phyloP scores from a whole-genome alignment of 2,888 invertebrate genomes.

The Chloromyia formosa region DNA sequence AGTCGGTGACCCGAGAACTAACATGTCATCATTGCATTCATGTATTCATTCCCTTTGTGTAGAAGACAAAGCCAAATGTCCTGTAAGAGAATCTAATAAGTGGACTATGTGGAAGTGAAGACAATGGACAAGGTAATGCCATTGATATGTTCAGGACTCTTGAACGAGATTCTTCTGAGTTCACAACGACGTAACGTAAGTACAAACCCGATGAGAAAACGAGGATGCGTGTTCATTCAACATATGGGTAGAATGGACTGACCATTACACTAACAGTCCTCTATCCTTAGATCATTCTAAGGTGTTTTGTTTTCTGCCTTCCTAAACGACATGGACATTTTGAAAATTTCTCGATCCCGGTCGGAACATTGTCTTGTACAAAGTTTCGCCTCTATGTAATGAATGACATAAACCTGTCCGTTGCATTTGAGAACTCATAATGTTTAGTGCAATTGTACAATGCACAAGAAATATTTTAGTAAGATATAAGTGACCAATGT shows the following conservation, averaged over 20 bases:
- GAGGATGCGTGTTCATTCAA: constrained; percentile 11
- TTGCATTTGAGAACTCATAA: constrained; percentile 46
- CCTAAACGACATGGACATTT: constrained; percentile 20
- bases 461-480: too few relatives aligned
- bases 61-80: constrained; percentile 41
- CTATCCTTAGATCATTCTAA: constrained; percentile 6
- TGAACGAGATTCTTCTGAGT: constrained; percentile 40
- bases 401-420: constrained; percentile 45
- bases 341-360: background rate
- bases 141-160: constrained; percentile 45
- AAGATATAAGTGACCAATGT: too few relatives aligned
- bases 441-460: constrained; percentile 40
- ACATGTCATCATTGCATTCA: constrained; percentile 28
- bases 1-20: constrained; percentile 28
- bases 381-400: constrained; percentile 46
- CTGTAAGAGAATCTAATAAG: constrained; percentile 48
- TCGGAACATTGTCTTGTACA: constrained; percentile 39
- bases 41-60: constrained; percentile 36
- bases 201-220: constrained; percentile 18
- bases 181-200: constrained; percentile 29
- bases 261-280: constrained; percentile 32
- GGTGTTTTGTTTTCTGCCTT: constrained; percentile 37
- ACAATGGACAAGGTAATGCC: constrained; percentile 47
- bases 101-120: constrained; percentile 45
- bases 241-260: constrained; percentile 12